These are phyloP conservation scores for Drosophila phalerata DNA, from an alignment of 2,888 invertebrate genomes.

Conservation along the genomic window DNA sequence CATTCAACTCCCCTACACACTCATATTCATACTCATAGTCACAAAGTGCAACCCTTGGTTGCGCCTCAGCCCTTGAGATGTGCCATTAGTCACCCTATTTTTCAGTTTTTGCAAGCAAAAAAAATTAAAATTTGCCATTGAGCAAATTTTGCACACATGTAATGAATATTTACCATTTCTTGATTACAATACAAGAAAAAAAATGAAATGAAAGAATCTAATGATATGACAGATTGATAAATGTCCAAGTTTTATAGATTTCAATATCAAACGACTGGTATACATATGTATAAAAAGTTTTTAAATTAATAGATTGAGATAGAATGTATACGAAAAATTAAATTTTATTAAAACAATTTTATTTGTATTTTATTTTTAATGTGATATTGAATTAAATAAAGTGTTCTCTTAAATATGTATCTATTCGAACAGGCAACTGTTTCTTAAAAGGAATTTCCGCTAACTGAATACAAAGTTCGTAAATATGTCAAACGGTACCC, in stretches of 20 bases:
- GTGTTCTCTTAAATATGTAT: no score
- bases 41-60: conserved; percentile 56
- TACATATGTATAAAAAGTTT: not conserved
- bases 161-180: conserved; percentile 75
- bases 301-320: not conserved
- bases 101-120: conserved; percentile 59
- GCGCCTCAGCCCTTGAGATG: conserved; percentile 29
- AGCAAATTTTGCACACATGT: conserved; percentile 70
- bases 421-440: not conserved
- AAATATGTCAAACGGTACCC: conserved; percentile 52
- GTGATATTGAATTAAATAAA: no score
- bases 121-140: conserved; percentile 72
- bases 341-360: no score
- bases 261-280: not conserved
- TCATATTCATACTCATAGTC: conserved; percentile 13
- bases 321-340: no score
- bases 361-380: no score
- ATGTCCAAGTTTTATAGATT: conserved; percentile 22
- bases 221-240: conserved; percentile 21
- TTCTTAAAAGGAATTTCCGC: conserved; percentile 18
- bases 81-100: conserved; percentile 62
- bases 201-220: conserved; percentile 3
- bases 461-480: conserved; percentile 48
- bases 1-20: conserved; percentile 53
- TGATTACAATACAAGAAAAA: conserved; percentile 10